phyloP scores from a whole-genome alignment of 2,113 vertebrate species.

The Callipepla californica region DNA sequence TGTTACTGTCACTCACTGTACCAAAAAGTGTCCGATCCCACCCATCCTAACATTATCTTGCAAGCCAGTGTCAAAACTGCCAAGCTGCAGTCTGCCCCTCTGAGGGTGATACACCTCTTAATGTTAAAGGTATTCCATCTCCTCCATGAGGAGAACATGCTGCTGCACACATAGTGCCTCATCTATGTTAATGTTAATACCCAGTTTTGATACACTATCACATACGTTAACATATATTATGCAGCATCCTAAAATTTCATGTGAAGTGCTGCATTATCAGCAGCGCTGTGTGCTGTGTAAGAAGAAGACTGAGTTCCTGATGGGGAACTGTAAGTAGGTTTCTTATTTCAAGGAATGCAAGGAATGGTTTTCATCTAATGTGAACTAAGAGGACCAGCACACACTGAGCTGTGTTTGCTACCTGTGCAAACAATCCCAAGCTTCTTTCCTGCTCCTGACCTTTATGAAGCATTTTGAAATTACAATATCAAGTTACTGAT shows the following conservation, averaged over 20 bases:
- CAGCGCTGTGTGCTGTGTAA: accelerated
- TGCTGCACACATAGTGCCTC: accelerated
- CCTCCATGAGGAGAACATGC: neutral
- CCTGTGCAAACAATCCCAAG: neutral
- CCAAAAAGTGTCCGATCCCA: neutral
- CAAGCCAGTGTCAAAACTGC: neutral
- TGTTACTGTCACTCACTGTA: neutral
- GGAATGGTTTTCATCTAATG: neutral
- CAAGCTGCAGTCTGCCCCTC: neutral
- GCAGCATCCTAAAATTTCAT: neutral
- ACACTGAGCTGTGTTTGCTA: neutral
- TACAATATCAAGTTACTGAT: constrained; percentile 11
- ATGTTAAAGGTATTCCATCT: neutral
- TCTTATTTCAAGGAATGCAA: neutral
- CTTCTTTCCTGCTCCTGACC: constrained; percentile 35
- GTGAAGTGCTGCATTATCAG: neutral
- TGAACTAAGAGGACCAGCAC: neutral
- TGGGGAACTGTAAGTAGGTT: neutral
- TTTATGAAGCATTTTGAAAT: constrained; percentile 37
- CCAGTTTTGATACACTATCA: neutral
- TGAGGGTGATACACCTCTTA: neutral
- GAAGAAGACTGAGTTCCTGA: neutral
- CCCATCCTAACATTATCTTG: neutral
- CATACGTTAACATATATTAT: neutral
- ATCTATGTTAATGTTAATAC: neutral